Base-by-base conservation (phyloP, 2,888 invertebrate genomes). In the Drosophila multiciliata region DNA sequence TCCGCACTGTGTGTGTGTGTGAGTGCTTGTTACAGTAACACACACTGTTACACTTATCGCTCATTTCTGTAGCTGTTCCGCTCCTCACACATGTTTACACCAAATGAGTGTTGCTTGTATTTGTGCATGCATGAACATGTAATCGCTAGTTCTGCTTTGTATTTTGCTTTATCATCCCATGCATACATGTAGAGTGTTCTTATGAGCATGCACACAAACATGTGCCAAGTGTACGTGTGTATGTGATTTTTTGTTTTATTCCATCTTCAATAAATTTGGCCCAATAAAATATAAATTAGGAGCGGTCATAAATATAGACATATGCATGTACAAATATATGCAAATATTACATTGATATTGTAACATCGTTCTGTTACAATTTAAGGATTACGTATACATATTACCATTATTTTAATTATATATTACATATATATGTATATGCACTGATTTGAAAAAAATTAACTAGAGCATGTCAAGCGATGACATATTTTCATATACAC, bases 391-490 rank as follows among this genome's bases (percentile, higher is more conserved):
- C n/a, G n/a, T 55, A 9, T 17, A 17, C 17, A 26, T 54, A n/a
- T 38, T 12, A 26, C 15, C 12, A 35, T 33, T 20, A 23, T 52
- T 52, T 52, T 3, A 36, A n/a, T 36, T 26, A 45, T 40, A 42
- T 20, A 6, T 20, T 45, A 33, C 20, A 29, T 17, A 9, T 4
- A 36, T 60, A 32, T 36, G 15, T 17, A 33, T 32, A n/a, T 74
- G 40, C 55, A 52, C 55, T 59, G 40, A 62, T 63, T 61, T 58
- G 0, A 55, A 53, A 54, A 45, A 60, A 52, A 66, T 72, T 52
- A 76, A 67, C 52, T 80, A 61, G 73, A 80, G 69, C 76, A 80
- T 68, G 58, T 58, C 54, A 65, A 60, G 42, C 57, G 53, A 66
- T 73, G 78, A 63, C 65, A 73, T 53, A 71, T 59, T 75, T 61